Base-by-base conservation (phyloP, 2,113 vertebrate species). In the Vicugna pacos region DNA sequence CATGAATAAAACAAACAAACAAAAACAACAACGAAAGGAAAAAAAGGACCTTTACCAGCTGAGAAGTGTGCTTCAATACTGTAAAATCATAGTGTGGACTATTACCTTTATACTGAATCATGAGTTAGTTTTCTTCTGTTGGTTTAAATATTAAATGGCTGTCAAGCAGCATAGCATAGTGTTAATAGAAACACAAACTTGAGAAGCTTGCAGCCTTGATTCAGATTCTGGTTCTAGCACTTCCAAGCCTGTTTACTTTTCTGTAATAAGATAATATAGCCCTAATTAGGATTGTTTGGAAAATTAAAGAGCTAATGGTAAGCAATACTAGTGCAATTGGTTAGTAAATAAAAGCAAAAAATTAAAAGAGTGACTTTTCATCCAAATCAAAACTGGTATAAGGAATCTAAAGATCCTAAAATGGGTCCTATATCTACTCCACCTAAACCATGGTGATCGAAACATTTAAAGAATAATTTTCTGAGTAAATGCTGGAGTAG, bases 341-440 rank as follows among this genome's bases (percentile, higher is more conserved):
- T 77, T 86, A 67, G 79, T 92, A 69, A 94, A 82, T 82, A 42
- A 93, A 89, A 91, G 62, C 28, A 91, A 79, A 82, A 88, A 28
- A 60, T 85, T 8, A 3, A 81, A 42, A 89, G n/a, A 82, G 42
- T 72, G 14, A 35, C 38, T 92, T 90, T 95, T 91, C 13, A 86
- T 30, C 22, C 20, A 92, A 93, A 82, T 80, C 6, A 69, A 92
- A 85, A 83, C 52, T 79, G 30, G 13, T 52, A 26, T 79, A 64
- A 91, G n/a, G 14, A 70, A 64, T 77, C 12, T 15, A 75, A 91
- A 75, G 19, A 73, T 79, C 10, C 14, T 77, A 38, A 87, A 82
- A 38, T 58, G 52, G 58, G 14, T 82, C 69, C 22, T 80, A 6
- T 91, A 64, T n/a, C 8, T 19, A 58, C 20, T 30, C 60, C 81